phyloP scores from a whole-genome alignment of 2,797 vertebrate genomes.

The Tympanoctomys barrerae region DNA sequence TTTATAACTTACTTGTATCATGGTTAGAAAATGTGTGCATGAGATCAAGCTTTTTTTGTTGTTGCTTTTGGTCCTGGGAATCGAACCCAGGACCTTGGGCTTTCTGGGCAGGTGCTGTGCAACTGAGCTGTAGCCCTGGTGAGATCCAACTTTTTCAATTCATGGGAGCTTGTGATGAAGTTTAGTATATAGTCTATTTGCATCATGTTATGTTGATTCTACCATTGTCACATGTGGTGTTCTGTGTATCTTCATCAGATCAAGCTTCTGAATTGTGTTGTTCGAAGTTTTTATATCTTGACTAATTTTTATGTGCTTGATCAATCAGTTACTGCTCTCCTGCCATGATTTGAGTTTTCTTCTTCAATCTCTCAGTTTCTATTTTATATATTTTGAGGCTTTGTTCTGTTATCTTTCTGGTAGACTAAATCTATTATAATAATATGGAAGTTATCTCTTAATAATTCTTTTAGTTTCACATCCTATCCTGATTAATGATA shows the following conservation, averaged over 20 bases:
- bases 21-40: constrained; percentile 1
- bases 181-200: background rate
- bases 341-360: background rate
- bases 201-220: background rate
- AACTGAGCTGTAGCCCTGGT: too few relatives aligned
- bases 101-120: too few relatives aligned
- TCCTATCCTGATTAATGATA: background rate
- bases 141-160: background rate
- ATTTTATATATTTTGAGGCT: background rate
- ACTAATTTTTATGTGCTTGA: background rate
- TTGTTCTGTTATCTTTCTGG: background rate
- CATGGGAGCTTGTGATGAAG: background rate
- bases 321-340: background rate
- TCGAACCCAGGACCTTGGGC: too few relatives aligned
- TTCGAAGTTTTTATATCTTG: background rate
- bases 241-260: background rate
- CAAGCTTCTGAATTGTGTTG: constrained; percentile 2
- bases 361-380: constrained; percentile 15
- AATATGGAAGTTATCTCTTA: background rate
- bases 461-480: constrained; percentile 12
- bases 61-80: too few relatives aligned
- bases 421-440: constrained; percentile 19
- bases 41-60: background rate
- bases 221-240: background rate
- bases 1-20: constrained; percentile 23